phyloP scores from a whole-genome alignment of 2,113 vertebrate species.

The Prochilodus magdalenae region DNA sequence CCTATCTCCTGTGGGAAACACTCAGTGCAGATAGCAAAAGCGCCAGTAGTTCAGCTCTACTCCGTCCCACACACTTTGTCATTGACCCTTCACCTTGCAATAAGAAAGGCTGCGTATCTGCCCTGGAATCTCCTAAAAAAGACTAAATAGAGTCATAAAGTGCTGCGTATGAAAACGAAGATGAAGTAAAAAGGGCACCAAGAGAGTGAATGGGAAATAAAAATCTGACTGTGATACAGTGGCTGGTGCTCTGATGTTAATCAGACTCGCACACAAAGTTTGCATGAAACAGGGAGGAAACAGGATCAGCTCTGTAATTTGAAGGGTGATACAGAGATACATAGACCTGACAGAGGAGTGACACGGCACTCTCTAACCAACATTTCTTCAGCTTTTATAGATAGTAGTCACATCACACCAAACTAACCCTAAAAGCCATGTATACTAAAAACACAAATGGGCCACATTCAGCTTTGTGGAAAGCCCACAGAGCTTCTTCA shows the following conservation, averaged over 20 bases:
- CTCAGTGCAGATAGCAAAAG: constrained; percentile 44
- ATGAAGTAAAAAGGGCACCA: constrained; percentile 1
- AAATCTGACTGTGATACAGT: background rate
- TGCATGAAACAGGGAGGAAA: background rate
- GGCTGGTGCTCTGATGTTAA: background rate
- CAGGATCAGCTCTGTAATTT: background rate
- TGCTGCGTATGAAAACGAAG: background rate
- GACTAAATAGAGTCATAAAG: constrained; percentile 33
- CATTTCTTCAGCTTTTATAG: no score
- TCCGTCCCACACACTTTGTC: constrained; percentile 40
- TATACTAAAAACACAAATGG: no score
- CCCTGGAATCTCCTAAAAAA: constrained; percentile 32
- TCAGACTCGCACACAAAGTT: background rate
- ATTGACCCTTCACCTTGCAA: constrained; percentile 42
- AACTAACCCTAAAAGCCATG: no score
- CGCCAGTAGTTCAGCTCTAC: constrained; percentile 42
- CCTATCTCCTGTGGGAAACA: constrained; percentile 58
- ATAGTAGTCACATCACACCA: no score
- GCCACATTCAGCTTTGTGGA: no score
- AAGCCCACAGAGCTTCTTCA: no score
- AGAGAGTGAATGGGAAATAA: background rate
- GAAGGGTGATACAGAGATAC: background rate
- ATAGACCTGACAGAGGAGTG: no score
- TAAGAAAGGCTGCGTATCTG: constrained; percentile 37
- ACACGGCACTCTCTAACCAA: no score